A percentile compares a stretch with the other conserved stretches of the same genome.
These are phyloP conservation scores for Thymallus thymallus DNA, from an alignment of 2,113 vertebrate genomes.

Conservation along the genomic window DNA sequence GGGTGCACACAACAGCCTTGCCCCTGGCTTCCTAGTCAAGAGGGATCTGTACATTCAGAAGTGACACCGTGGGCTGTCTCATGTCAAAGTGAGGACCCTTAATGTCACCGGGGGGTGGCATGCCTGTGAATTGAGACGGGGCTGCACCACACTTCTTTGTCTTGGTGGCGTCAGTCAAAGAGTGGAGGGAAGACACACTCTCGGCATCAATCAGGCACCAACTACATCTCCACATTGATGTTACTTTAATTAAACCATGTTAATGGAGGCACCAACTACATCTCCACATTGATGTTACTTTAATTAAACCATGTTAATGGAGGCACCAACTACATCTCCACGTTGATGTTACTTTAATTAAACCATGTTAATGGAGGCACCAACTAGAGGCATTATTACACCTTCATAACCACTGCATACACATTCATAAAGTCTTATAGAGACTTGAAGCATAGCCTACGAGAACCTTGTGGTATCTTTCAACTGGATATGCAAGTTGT, in stretches of 20 bases:
- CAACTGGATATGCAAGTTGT: not conserved
- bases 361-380: slow-evolving; percentile 21
- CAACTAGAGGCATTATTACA: too few species aligned
- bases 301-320: slow-evolving; percentile 23
- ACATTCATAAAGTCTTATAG: not conserved
- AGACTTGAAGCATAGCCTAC: not conserved
- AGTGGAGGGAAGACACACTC: slow-evolving; percentile 65
- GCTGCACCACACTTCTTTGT: slow-evolving; percentile 65
- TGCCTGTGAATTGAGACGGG: slow-evolving; percentile 60
- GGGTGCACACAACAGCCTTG: slow-evolving; percentile 67
- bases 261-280: slow-evolving; percentile 18
- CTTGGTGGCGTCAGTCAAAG: slow-evolving; percentile 67
- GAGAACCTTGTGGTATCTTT: not conserved
- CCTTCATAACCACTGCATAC: not conserved
- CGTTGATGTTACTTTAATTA: not conserved
- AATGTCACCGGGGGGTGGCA: slow-evolving; percentile 55
- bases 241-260: slow-evolving; percentile 6
- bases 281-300: slow-evolving; percentile 13
- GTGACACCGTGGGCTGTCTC: slow-evolving; percentile 75
- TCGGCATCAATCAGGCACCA: slow-evolving; percentile 64
- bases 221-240: slow-evolving; percentile 34
- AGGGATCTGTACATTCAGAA: slow-evolving; percentile 69
- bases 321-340: slow-evolving; percentile 11
- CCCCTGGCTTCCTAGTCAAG: slow-evolving; percentile 74
- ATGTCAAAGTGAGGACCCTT: slow-evolving; percentile 70